Base-by-base conservation (phyloP, 92 coral and sea anemone species). In the Palythoa grandis region DNA sequence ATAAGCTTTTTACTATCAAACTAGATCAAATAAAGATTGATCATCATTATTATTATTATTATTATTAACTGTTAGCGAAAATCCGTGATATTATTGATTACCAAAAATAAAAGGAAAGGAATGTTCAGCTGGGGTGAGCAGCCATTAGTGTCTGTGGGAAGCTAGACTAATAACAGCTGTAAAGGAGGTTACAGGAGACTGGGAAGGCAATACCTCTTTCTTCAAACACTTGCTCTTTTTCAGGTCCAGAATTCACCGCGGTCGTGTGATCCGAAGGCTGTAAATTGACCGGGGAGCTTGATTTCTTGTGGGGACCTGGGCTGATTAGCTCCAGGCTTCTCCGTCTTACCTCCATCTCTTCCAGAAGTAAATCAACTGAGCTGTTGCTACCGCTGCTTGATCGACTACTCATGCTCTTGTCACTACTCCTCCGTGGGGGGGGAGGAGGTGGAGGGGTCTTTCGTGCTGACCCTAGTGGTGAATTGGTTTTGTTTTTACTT, bases 281-380 rank as follows among this genome's bases (percentile, higher is more conserved):
- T 35, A 80, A 66, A 70, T 48, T 67, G 60, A 19, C 92, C 1
- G 95, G 93, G 65, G 90, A 89, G 87, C 90, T 87, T 19, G 74
- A 66, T 74, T 93, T 89, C 84, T 90, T 80, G 22, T 67, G 37
- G 61, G 85, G 74, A 39, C 29, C 22, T 2, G 85, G 82, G 57
- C 88, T 91, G 12, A 86, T 52, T 50, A 61, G 87, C 79, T 94
- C 98, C 72, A 92, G 88, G 37, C 94, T 88, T 74, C 56, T 90
- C 61, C 88, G 90, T 76, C 89, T 88, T 48, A 88, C 89, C 77
- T 94, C 94, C 71, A 90, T 69, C 74, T 94, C 98, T 19, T 92
- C 98, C 58, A 94, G 78, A 50, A 87, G 53, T 15, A 93, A 72
- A 14, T 94, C 98, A 22, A 94, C 92, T 10, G 98, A 90, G 73